Evolutionary conservation across 92 coral and sea anemone genomes (phyloP), one percentile per base, ranked within the genome.

Genomic region (Epizoanthus scotinus): DNA sequence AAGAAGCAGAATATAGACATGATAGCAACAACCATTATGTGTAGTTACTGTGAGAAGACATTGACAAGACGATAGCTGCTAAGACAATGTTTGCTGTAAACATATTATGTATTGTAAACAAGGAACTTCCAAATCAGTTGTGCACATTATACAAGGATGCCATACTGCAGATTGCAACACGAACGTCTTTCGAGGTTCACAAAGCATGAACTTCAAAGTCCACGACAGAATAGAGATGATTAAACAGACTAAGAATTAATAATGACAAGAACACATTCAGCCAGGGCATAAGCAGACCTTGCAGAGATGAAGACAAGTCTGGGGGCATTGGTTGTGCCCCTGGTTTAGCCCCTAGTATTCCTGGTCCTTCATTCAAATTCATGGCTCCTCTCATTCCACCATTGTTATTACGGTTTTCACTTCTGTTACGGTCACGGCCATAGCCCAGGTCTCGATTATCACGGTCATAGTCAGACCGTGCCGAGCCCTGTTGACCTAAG

Each of bases 261-360:
- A 31, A 57, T 31, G 79, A 56, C 54, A 58, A 56, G 20, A 74
- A 57, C 66, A 47, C 52, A 47, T 15, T 47, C 12, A 74, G 63
- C 12, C 54, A 25, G 47, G 26, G 67, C 79, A 87, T 64, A 42
- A 47, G 83, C 90, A 87, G 90, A 87, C 90, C 90, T 87, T 82
- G 86, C 61, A 87, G 68, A 74, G 84, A 79, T 77, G 84, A 70
- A 78, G 87, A 78, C 53, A 78, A 64, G 17, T 85, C 72, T 20
- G 91, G 82, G 8, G 85, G 60, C 60, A 83, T 69, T 53, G 88
- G 47, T 18, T 84, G 87, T 27, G 89, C 94, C 47, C 97, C 97
- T 58, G 97, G 97, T 87, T 93, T 93, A 66, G 97, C 97, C 66
- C 97, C 97, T 65, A 93, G 83, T 63, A 93, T 93, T 82, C 97